Evolutionary conservation across 1,140 invertebrate genomes (phyloP).

Genomic region (Caenorhabditis brenneri): DNA sequence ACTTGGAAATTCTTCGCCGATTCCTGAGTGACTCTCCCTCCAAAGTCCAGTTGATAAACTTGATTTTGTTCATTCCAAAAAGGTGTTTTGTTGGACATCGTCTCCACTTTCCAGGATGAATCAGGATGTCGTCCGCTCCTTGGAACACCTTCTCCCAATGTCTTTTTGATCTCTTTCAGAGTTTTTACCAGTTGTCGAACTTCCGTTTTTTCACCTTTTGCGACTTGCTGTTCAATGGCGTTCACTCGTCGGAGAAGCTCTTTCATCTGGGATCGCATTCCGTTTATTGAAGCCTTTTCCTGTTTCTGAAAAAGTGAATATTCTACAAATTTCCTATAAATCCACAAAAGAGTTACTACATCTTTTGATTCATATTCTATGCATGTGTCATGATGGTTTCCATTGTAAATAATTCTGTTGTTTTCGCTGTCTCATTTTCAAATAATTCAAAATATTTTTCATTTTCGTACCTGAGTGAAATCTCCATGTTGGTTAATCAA

Average conservation of each 20-base stretch:
- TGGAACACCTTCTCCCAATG: constrained; percentile 55
- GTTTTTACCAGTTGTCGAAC: constrained; percentile 40
- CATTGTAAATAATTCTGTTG: too few species aligned
- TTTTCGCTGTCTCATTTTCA: too few species aligned
- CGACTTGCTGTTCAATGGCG: constrained; percentile 48
- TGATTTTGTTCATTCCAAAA: constrained; percentile 99
- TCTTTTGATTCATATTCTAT: too few species aligned
- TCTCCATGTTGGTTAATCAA: constrained; percentile 50
- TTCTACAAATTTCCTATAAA: constrained; percentile 74
- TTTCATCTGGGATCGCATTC: constrained; percentile 59
- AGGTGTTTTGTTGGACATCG: constrained; percentile 98
- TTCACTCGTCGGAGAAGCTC: constrained; percentile 60
- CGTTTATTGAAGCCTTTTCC: constrained; percentile 58
- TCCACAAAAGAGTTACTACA: too few species aligned
- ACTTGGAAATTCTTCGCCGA: constrained; percentile 97
- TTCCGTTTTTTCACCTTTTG: constrained; percentile 53
- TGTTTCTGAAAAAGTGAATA: constrained; percentile 75
- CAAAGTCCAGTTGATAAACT: constrained; percentile 98
- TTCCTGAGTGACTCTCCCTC: constrained; percentile 97
- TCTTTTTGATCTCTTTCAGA: constrained; percentile 44
- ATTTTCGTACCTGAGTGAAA: constrained; percentile 55
- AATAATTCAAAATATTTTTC: not conserved
- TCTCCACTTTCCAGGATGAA: constrained; percentile 78
- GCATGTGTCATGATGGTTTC: too few species aligned
- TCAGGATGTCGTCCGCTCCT: constrained; percentile 60